Evolutionary conservation across 2,888 invertebrate species (phyloP), one percentile per base, ranked within the genome.

Genomic region (Drosophila bunnanda): DNA sequence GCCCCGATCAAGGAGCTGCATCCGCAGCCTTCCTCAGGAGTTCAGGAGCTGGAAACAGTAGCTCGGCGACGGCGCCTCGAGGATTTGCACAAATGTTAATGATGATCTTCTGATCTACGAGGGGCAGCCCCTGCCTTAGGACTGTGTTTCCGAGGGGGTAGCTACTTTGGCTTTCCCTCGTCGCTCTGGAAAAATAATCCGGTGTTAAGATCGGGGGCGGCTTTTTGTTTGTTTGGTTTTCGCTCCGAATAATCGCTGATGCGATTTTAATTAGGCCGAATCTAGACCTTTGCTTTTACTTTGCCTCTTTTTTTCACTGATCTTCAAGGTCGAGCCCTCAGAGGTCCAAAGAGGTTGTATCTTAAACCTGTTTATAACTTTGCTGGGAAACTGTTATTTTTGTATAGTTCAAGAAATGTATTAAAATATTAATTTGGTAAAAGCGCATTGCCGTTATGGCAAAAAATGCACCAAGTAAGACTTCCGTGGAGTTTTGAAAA

Each of bases 31-130:
- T 53, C 32, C 34, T 20, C 46, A 9, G 36, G 20, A 34, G 22
- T 28, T 15, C 46, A 7, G 32, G 34, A 34, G 25, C 34, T 28
- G 25, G 17, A 54, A 50, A 73, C 60, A 44, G 61, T 61, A 77
- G 73, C 65, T 58, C 59, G 61, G 50, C 58, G 66, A 66, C 74
- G 88, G 89, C 84, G 84, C 89, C 84, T 76, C 38, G 15, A 43
- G 88, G 89, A 86, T 86, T 84, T 89, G 65, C 55, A 52, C 67
- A 70, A 85, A 82, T 86, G 80, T 89, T 84, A 83, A 83, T 83
- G 89, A 88, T 88, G 75, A 89, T 83, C 89, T 82, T 89, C 89
- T 82, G 72, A 85, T 83, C 89, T 75, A 55, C n/a, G 30, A 46
- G 67, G 44, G 59, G 59, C 28, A 46, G 62, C 32, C 60, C 46